phyloP scores from a whole-genome alignment of 2,113 vertebrate species.

The Gymnobelideus leadbeateri region DNA sequence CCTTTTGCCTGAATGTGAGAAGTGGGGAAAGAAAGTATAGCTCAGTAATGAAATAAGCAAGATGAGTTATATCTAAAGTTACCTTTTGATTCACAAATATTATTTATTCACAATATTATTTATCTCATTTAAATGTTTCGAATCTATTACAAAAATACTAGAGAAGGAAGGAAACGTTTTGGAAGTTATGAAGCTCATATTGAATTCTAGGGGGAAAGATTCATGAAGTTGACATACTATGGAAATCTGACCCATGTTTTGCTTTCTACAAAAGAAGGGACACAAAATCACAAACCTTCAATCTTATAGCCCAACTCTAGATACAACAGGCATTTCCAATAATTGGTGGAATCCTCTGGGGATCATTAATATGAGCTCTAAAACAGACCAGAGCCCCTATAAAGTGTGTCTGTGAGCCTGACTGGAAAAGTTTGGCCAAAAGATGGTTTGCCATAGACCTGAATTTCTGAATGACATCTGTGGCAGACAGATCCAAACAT shows the following conservation, averaged over 20 bases:
- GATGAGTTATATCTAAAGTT: neutral
- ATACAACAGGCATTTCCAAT: neutral
- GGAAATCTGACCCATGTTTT: constrained; percentile 18
- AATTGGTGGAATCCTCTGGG: neutral
- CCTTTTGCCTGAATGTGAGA: neutral
- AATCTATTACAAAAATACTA: neutral
- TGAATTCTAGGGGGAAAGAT: neutral
- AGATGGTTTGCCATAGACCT: neutral
- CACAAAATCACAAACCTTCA: constrained; percentile 13
- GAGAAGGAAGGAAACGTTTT: neutral
- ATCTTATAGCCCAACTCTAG: neutral
- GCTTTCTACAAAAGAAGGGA: neutral
- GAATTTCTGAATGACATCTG: neutral
- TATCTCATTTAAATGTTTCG: neutral
- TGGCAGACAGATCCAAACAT: neutral
- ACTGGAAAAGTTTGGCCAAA: neutral
- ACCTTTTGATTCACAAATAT: neutral
- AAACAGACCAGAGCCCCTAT: neutral
- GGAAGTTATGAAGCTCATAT: neutral
- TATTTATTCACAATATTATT: neutral
- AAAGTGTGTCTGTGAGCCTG: neutral
- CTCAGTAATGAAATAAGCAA: constrained; percentile 1
- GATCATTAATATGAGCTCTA: neutral
- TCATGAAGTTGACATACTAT: neutral
- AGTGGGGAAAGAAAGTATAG: neutral